Conservation (phyloP, 2,113 vertebrate species). For the Erythrocebus patas region DNA sequence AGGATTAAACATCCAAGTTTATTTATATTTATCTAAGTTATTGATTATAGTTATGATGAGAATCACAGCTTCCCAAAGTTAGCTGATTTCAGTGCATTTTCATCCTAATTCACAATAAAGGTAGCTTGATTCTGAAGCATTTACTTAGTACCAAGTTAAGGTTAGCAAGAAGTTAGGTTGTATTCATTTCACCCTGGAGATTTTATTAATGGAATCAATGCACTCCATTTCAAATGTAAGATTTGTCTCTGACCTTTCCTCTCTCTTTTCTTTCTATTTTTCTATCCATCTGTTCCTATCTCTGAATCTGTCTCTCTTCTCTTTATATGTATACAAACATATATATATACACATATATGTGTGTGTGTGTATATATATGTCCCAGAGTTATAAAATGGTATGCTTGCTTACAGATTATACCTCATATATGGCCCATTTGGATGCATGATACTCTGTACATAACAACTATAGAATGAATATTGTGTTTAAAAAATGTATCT, state of each 20-base stretch:
- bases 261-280: too few relatives aligned
- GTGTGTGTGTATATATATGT: background rate
- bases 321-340: background rate
- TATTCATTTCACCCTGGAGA: background rate
- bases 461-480: background rate
- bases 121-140: background rate
- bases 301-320: background rate
- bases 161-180: background rate
- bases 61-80: background rate
- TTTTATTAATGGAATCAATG: background rate
- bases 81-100: background rate
- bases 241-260: background rate
- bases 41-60: background rate
- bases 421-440: background rate
- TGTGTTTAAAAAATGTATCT: constrained; percentile 9
- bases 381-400: background rate
- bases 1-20: background rate
- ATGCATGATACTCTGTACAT: background rate
- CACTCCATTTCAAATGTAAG: background rate
- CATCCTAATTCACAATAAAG: background rate
- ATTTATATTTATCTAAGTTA: background rate
- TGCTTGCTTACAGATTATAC: background rate
- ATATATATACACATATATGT: background rate
- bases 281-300: background rate
- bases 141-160: constrained; percentile 33